Evolutionary conservation across 2,888 invertebrate genomes (phyloP).

Genomic region (Lithophane socia): DNA sequence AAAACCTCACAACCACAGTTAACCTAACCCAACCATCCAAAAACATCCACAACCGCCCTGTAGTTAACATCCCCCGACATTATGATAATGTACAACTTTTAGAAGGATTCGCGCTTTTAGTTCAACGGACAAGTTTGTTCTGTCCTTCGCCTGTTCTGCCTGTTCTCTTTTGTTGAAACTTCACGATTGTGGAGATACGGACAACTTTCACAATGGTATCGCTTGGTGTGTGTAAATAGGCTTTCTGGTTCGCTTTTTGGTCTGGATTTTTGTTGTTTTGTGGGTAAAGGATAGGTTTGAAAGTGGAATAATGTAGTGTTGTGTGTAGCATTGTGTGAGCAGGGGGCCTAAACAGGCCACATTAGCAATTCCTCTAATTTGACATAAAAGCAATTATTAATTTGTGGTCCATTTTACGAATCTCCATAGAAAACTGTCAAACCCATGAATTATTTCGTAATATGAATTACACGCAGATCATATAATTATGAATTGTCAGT

Average conservation of each 20-base stretch:
- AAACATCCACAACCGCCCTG: constrained; percentile 45
- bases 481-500: too few relatives aligned
- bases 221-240: constrained; percentile 67
- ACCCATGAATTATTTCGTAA: too few relatives aligned
- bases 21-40: constrained; percentile 15
- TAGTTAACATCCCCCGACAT: constrained; percentile 71
- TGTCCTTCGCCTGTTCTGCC: constrained; percentile 62
- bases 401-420: too few relatives aligned
- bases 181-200: constrained; percentile 69
- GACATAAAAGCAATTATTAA: too few relatives aligned
- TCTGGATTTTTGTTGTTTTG: constrained; percentile 48
- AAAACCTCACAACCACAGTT: not conserved
- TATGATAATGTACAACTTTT: constrained; percentile 79
- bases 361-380: too few relatives aligned
- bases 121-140: constrained; percentile 70
- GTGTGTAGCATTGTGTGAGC: not conserved
- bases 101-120: constrained; percentile 77
- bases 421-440: too few relatives aligned
- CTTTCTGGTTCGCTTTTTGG: constrained; percentile 40
- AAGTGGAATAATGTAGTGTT: constrained; percentile 5
- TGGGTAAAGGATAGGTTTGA: constrained; percentile 1
- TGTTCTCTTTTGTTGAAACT: constrained; percentile 75
- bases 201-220: constrained; percentile 63
- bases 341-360: too few relatives aligned
- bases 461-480: too few relatives aligned